A percentile compares a stretch with the other conserved stretches of the same genome.
These are phyloP conservation scores for Coreius guichenoti DNA, from an alignment of 2,797 vertebrate genomes.

Conservation along the genomic window DNA sequence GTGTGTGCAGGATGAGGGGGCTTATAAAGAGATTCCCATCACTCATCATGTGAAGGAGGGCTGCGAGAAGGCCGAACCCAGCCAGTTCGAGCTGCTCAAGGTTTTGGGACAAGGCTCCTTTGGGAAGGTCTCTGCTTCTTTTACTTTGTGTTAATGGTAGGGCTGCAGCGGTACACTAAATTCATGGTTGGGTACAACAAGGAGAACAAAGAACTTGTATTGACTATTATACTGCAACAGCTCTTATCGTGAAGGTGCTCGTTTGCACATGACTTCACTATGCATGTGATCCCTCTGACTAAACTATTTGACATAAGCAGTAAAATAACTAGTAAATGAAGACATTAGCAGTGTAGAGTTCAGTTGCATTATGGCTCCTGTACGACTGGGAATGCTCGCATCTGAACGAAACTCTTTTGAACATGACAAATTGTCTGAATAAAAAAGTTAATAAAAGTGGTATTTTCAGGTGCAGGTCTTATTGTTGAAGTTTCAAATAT, in stretches of 20 bases:
- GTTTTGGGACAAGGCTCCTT: slow-evolving; percentile 98
- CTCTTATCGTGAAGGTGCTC: not conserved
- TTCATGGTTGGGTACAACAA: not conserved
- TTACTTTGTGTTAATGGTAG: not conserved
- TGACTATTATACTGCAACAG: not conserved
- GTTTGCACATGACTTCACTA: not conserved
- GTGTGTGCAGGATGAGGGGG: slow-evolving; percentile 86
- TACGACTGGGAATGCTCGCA: not conserved
- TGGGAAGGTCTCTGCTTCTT: slow-evolving; percentile 81
- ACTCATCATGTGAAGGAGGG: slow-evolving; percentile 97
- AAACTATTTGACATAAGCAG: not conserved
- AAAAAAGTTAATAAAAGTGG: not conserved
- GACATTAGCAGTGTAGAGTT: not conserved
- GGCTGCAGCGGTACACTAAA: not conserved
- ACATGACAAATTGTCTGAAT: not conserved
- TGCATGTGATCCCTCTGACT: not conserved
- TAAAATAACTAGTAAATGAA: not conserved
- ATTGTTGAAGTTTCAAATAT: not conserved
- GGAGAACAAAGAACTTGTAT: not conserved
- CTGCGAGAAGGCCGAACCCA: slow-evolving; percentile 96
- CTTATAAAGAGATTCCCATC: slow-evolving; percentile 95
- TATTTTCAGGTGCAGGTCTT: not conserved
- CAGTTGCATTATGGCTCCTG: not conserved
- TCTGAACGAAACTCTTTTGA: not conserved
- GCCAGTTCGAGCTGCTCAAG: slow-evolving; percentile 96